These are phyloP conservation scores for Drosophila orosa DNA, from an alignment of 1,140 invertebrate genomes.

Conservation along the genomic window DNA sequence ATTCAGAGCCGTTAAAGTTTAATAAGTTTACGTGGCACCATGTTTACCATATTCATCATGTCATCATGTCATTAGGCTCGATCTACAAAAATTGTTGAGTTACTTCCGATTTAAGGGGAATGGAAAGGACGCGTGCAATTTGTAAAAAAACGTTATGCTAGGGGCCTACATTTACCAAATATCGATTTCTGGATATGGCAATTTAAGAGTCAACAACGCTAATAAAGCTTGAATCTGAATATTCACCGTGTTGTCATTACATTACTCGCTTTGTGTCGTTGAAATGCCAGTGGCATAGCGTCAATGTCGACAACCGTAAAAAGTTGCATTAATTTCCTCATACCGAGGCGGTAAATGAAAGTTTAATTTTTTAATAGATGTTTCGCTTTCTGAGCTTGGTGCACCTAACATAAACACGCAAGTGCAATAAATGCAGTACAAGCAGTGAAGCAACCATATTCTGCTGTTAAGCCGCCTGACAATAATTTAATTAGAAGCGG, in stretches of 20 bases:
- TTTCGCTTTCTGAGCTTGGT: slow-evolving; percentile 75
- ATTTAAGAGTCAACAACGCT: not conserved
- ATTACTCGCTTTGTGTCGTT: not conserved
- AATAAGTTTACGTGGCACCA: no score
- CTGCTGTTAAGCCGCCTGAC: slow-evolving; percentile 36
- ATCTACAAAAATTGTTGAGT: no score
- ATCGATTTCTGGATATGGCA: not conserved
- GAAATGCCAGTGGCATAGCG: slow-evolving; percentile 7
- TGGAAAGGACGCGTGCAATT: no score
- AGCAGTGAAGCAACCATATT: slow-evolving; percentile 44
- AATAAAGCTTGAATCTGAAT: no score
- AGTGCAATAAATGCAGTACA: slow-evolving; percentile 46
- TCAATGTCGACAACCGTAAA: slow-evolving; percentile 27
- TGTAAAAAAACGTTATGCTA: no score
- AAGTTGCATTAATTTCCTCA: slow-evolving; percentile 59
- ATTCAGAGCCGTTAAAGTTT: no score
- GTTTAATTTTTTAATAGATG: slow-evolving; percentile 67
- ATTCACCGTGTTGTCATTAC: not conserved
- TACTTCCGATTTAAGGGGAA: no score
- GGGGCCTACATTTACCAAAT: not conserved
- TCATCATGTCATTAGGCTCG: no score
- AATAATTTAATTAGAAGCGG: slow-evolving; percentile 68
- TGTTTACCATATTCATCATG: no score
- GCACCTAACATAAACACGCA: slow-evolving; percentile 54
- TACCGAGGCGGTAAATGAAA: slow-evolving; percentile 62